These are phyloP conservation scores for Tiaroga cobitis DNA, from an alignment of 2,797 vertebrate species.

Conservation along the genomic window DNA sequence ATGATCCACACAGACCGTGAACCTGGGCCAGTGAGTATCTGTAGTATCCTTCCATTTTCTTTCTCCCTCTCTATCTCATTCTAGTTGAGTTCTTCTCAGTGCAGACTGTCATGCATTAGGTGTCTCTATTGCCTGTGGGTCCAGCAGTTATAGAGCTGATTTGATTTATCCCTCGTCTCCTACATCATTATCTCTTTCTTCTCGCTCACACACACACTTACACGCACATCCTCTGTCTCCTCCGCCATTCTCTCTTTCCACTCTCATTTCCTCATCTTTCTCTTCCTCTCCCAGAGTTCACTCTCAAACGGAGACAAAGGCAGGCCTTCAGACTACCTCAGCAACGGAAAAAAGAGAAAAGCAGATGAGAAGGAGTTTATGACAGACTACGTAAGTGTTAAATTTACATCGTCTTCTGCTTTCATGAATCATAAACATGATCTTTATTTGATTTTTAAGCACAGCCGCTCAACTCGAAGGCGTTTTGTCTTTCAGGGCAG, in stretches of 20 bases:
- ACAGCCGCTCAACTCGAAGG: background rate
- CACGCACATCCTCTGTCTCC: background rate
- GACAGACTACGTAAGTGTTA: slow-evolving; percentile 86
- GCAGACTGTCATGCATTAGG: slow-evolving; percentile 66
- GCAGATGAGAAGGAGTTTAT: slow-evolving; percentile 90
- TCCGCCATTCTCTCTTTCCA: background rate
- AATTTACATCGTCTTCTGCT: slow-evolving; percentile 19
- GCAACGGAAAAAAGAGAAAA: slow-evolving; percentile 91
- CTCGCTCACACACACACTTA: background rate
- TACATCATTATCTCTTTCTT: slow-evolving; percentile 37
- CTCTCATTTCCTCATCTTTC: slow-evolving; percentile 37
- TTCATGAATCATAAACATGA: background rate
- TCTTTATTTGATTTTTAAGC: slow-evolving; percentile 26
- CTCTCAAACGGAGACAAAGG: slow-evolving; percentile 88
- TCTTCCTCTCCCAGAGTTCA: slow-evolving; percentile 79
- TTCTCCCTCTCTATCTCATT: slow-evolving; percentile 4
- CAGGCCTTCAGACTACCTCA: slow-evolving; percentile 87
- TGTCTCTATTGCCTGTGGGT: slow-evolving; percentile 73
- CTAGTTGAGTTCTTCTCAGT: slow-evolving; percentile 43
- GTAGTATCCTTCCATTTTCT: background rate
- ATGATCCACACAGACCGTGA: slow-evolving; percentile 83
- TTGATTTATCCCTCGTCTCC: slow-evolving; percentile 74
- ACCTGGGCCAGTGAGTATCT: slow-evolving; percentile 87
- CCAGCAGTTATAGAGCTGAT: slow-evolving; percentile 68
- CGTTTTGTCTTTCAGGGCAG: slow-evolving; percentile 77